phyloP scores from a whole-genome alignment of 2,113 vertebrate genomes.

The Hydrolagus affinis region DNA sequence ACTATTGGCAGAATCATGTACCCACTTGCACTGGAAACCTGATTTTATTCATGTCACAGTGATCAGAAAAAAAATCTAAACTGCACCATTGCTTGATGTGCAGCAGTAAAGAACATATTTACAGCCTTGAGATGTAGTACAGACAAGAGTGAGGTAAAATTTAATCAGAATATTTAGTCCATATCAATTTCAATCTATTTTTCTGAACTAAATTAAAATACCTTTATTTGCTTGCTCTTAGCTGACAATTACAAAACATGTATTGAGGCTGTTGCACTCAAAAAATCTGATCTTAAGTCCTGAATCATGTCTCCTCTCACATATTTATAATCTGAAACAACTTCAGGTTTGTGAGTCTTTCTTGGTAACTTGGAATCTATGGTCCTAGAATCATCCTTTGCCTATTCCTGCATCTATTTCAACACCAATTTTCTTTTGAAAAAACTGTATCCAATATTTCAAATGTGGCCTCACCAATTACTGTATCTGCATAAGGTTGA shows the following conservation, averaged over 20 bases:
- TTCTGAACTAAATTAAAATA: neutral
- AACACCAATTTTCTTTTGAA: too few species aligned
- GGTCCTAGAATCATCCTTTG: too few species aligned
- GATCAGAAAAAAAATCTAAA: neutral
- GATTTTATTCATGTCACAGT: constrained; percentile 2
- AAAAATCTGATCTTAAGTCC: too few species aligned
- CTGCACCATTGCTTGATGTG: neutral
- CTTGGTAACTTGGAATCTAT: too few species aligned
- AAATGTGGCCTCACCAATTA: neutral
- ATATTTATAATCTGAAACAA: too few species aligned
- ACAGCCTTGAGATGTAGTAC: neutral
- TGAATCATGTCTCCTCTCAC: too few species aligned
- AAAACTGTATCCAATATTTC: neutral
- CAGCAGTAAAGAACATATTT: neutral
- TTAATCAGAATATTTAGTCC: neutral
- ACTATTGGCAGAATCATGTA: neutral
- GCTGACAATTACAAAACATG: too few species aligned
- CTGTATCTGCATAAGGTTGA: neutral
- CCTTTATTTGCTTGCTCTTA: too few species aligned
- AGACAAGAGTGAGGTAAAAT: neutral
- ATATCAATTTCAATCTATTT: neutral
- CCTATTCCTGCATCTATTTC: too few species aligned
- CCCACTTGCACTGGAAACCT: neutral
- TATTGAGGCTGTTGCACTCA: too few species aligned
- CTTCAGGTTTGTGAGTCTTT: too few species aligned